A percentile compares a stretch with the other conserved stretches of the same genome.
These are phyloP conservation scores for Diadophis punctatus DNA, from an alignment of 2,113 vertebrate genomes.

Conservation along the genomic window DNA sequence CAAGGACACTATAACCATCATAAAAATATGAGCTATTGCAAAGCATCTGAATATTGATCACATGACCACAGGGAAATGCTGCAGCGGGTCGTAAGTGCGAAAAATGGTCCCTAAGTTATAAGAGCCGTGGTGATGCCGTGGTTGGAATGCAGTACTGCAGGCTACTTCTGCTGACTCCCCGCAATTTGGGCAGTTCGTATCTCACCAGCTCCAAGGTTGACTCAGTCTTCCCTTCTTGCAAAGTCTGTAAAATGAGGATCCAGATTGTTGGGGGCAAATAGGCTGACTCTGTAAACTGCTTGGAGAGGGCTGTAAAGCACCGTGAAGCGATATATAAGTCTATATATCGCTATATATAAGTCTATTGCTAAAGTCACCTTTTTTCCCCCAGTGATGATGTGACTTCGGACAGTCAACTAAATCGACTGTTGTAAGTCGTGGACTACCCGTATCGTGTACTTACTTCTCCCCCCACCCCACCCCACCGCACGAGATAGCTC, in stretches of 20 bases:
- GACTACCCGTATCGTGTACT: not conserved
- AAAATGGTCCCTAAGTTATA: not conserved
- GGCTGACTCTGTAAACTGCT: no score
- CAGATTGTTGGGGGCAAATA: no score
- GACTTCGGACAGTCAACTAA: not conserved
- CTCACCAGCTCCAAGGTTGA: no score
- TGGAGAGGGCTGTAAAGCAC: no score
- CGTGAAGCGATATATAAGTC: no score
- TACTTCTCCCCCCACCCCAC: accelerated
- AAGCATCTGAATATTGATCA: not conserved
- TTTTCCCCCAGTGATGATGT: not conserved
- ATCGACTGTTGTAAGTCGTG: not conserved
- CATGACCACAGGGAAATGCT: not conserved
- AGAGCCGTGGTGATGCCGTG: no score
- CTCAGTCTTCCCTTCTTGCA: no score
- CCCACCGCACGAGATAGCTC: not conserved
- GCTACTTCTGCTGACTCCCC: no score
- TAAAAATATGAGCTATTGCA: not conserved
- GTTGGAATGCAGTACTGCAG: no score
- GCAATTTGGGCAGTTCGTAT: no score
- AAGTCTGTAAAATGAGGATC: no score
- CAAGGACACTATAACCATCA: not conserved
- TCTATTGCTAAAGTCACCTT: not conserved
- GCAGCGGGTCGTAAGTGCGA: not conserved
- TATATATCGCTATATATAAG: no score